Conservation (phyloP, 2,888 invertebrate genomes). For the Emesis russula region DNA sequence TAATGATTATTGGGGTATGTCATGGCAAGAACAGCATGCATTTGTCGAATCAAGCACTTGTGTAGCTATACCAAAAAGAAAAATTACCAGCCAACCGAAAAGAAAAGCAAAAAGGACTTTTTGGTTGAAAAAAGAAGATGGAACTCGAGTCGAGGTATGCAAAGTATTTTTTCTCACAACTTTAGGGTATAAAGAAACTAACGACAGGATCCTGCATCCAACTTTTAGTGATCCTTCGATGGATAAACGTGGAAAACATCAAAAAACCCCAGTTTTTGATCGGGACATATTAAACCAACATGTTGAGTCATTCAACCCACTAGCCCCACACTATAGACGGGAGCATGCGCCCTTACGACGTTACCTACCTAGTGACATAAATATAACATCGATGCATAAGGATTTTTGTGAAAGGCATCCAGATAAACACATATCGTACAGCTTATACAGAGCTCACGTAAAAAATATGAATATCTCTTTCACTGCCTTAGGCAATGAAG, state of each 20-base stretch:
- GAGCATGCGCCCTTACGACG: constrained; percentile 80
- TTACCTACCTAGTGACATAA: constrained; percentile 41
- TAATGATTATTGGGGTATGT: constrained; percentile 47
- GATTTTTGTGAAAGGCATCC: constrained; percentile 54
- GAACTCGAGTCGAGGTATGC: constrained; percentile 50
- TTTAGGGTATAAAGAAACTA: background rate
- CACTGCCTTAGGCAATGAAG: constrained; percentile 81
- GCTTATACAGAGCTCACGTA: constrained; percentile 62
- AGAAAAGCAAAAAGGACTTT: constrained; percentile 71
- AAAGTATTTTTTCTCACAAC: constrained; percentile 14
- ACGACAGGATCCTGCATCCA: background rate
- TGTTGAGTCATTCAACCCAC: constrained; percentile 81
- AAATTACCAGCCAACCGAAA: constrained; percentile 62
- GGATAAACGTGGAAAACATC: constrained; percentile 68
- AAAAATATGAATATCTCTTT: constrained; percentile 71
- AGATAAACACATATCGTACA: constrained; percentile 23
- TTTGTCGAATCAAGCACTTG: constrained; percentile 64
- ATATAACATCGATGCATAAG: constrained; percentile 73
- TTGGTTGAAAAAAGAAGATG: constrained; percentile 60
- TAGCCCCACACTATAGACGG: constrained; percentile 80
- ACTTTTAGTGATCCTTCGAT: background rate
- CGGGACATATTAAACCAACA: constrained; percentile 44
- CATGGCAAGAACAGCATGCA: constrained; percentile 62
- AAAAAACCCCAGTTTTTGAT: constrained; percentile 71
- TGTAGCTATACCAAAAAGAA: constrained; percentile 74